These are phyloP conservation scores for Nomada fabriciana DNA, from an alignment of 2,888 invertebrate genomes.

Conservation along the genomic window DNA sequence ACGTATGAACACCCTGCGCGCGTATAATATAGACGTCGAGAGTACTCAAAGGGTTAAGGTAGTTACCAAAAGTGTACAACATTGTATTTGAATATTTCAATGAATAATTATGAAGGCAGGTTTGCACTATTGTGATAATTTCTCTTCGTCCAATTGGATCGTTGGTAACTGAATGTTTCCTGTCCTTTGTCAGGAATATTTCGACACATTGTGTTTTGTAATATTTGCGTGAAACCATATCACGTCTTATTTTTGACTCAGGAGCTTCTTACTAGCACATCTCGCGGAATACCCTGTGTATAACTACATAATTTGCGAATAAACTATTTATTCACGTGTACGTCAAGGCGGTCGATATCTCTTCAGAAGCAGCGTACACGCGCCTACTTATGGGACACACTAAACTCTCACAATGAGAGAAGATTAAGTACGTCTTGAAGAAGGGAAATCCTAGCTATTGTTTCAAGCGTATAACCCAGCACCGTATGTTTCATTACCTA, in stretches of 20 bases:
- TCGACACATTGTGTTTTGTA: background rate
- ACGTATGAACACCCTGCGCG: too few species aligned
- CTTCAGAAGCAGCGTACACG: slow-evolving; percentile 22
- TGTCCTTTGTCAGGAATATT: background rate
- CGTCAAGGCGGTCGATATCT: slow-evolving; percentile 42
- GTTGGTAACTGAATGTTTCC: background rate
- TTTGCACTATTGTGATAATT: too few species aligned
- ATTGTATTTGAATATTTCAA: too few species aligned
- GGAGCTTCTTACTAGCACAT: slow-evolving; percentile 2
- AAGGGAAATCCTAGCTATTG: slow-evolving; percentile 64
- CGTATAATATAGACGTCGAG: too few species aligned
- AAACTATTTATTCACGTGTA: slow-evolving; percentile 44
- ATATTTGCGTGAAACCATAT: background rate
- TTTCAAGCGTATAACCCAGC: slow-evolving; percentile 74
- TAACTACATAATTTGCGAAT: slow-evolving; percentile 48
- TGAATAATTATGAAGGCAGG: too few species aligned
- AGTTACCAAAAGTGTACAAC: too few species aligned
- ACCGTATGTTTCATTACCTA: slow-evolving; percentile 74
- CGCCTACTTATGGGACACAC: slow-evolving; percentile 4
- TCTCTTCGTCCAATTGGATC: background rate
- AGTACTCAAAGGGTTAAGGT: too few species aligned
- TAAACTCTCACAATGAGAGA: slow-evolving; percentile 43
- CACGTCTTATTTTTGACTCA: slow-evolving; percentile 2
- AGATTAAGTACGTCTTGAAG: slow-evolving; percentile 60
- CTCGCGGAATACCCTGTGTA: slow-evolving; percentile 7